These are phyloP conservation scores for Littorina saxatilis DNA, from an alignment of 1,140 invertebrate species.

Conservation along the genomic window DNA sequence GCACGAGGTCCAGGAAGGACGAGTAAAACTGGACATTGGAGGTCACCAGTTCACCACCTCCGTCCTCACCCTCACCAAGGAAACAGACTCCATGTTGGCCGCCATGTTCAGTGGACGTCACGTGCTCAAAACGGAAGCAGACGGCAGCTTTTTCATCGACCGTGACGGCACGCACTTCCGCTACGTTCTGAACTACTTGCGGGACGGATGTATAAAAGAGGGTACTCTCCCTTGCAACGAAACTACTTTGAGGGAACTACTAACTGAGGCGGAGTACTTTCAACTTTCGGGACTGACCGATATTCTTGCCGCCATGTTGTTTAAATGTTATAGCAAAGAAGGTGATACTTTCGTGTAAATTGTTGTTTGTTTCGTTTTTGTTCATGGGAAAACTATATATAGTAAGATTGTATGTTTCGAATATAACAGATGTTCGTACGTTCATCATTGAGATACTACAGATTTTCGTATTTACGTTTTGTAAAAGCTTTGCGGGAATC, in stretches of 20 bases:
- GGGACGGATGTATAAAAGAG: slow-evolving; percentile 70
- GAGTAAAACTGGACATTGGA: slow-evolving; percentile 74
- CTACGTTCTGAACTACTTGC: slow-evolving; percentile 69
- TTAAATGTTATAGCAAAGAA: neutral
- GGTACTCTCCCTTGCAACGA: slow-evolving; percentile 67
- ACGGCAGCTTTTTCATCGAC: slow-evolving; percentile 72
- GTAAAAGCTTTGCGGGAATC: neutral
- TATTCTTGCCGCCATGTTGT: slow-evolving; percentile 39
- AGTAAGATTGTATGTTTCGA: neutral
- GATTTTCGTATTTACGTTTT: neutral
- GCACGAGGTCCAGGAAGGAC: slow-evolving; percentile 65
- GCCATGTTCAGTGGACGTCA: slow-evolving; percentile 74
- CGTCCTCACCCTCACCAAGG: slow-evolving; percentile 68
- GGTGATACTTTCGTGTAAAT: neutral
- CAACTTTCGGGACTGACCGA: slow-evolving; percentile 62
- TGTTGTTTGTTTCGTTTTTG: neutral
- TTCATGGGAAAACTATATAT: neutral
- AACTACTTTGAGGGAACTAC: slow-evolving; percentile 61
- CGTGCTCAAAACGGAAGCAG: slow-evolving; percentile 58
- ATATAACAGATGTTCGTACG: too few relatives aligned
- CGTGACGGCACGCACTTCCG: slow-evolving; percentile 72
- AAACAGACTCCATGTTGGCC: slow-evolving; percentile 72
- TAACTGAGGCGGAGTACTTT: slow-evolving; percentile 70
- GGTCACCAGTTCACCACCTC: slow-evolving; percentile 72
- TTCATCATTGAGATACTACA: too few relatives aligned